Conservation (phyloP, 2,113 vertebrate species). For the Tyto alba region DNA sequence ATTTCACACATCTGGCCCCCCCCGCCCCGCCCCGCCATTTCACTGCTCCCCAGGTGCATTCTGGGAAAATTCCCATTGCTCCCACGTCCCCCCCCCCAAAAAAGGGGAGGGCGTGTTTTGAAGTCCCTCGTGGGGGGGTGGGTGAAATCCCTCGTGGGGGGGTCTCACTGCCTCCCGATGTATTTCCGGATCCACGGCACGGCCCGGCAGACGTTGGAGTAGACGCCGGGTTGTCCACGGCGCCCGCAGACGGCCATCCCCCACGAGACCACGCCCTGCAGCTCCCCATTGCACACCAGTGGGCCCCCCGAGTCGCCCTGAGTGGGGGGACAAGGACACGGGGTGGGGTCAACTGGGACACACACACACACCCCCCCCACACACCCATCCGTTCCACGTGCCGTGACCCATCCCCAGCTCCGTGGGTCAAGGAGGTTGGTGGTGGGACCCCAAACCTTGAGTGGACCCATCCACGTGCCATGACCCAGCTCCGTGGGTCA, state of each 20-base stretch:
- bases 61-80: too few species aligned
- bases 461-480: too few species aligned
- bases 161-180: not conserved
- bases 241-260: constrained; percentile 78
- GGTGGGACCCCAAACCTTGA: not conserved
- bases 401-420: not conserved
- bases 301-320: constrained; percentile 84
- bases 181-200: constrained; percentile 66
- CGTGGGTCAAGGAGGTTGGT: not conserved
- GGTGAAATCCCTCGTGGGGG: too few species aligned
- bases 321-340: not conserved
- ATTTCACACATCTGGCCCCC: too few species aligned
- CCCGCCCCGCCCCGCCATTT: too few species aligned
- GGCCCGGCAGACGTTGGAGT: constrained; percentile 75
- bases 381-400: too few species aligned
- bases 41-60: too few species aligned
- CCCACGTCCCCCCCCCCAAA: too few species aligned
- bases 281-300: constrained; percentile 66
- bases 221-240: constrained; percentile 70
- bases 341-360: too few species aligned
- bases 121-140: not conserved
- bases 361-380: too few species aligned
- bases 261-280: constrained; percentile 82
- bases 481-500: too few species aligned
- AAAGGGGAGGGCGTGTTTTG: too few species aligned